Evolutionary conservation across 2,888 invertebrate genomes (phyloP).

Genomic region (Pegoplata infirma): DNA sequence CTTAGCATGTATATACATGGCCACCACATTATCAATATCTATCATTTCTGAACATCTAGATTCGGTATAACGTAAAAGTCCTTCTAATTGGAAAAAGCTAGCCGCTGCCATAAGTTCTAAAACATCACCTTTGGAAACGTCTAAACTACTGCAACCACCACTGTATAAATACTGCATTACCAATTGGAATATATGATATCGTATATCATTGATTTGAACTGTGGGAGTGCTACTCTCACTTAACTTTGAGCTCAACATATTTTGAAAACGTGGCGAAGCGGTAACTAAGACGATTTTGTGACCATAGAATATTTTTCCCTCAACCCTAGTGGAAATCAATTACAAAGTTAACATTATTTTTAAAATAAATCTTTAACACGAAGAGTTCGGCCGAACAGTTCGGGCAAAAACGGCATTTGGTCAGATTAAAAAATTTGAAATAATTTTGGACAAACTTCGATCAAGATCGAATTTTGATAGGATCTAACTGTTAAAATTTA

Average conservation of each 20-base stretch:
- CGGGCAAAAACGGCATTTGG: too few relatives aligned
- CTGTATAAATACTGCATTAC: constrained; percentile 94
- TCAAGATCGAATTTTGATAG: too few relatives aligned
- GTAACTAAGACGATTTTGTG: constrained; percentile 96
- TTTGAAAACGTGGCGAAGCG: constrained; percentile 90
- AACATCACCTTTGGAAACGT: constrained; percentile 88
- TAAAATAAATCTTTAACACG: neutral
- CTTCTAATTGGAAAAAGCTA: constrained; percentile 93
- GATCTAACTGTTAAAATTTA: too few relatives aligned
- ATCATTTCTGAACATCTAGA: constrained; percentile 90
- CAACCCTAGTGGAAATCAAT: too few relatives aligned
- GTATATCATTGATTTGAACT: constrained; percentile 94
- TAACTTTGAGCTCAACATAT: constrained; percentile 88
- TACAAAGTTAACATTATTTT: too few relatives aligned
- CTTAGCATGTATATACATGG: constrained; percentile 96
- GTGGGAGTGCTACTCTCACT: constrained; percentile 88
- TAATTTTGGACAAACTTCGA: too few relatives aligned
- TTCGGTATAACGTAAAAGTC: constrained; percentile 90
- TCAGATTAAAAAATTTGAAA: too few relatives aligned
- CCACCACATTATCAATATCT: constrained; percentile 92
- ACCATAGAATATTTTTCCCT: constrained; percentile 93
- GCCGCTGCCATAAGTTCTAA: constrained; percentile 94
- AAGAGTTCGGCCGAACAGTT: too few relatives aligned
- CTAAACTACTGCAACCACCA: constrained; percentile 89
- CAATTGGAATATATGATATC: constrained; percentile 95